phyloP scores from a whole-genome alignment of 2,113 vertebrate species.

The Sigmodon hispidus region DNA sequence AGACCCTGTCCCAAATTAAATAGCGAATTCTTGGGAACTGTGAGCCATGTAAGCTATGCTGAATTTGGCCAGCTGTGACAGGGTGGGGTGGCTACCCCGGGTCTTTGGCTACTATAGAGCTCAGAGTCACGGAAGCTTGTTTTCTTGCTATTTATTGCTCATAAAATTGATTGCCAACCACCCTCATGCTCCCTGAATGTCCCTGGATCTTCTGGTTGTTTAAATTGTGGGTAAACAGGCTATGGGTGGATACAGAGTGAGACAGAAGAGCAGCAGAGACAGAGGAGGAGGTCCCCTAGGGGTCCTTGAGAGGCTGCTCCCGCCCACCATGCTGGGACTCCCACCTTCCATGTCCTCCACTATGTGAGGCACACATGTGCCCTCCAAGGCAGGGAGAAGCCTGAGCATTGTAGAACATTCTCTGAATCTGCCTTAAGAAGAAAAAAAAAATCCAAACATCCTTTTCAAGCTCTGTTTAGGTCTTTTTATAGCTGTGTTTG shows the following conservation, averaged over 20 bases:
- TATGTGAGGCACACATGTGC: too few species aligned
- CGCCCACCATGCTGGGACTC: rapidly evolving
- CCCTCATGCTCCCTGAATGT: not conserved
- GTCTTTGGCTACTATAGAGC: not conserved
- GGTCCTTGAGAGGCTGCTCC: not conserved
- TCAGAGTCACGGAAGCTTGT: not conserved
- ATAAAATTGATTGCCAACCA: not conserved
- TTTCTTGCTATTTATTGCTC: not conserved
- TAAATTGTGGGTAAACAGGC: not conserved
- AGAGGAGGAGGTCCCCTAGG: not conserved
- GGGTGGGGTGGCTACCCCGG: not conserved
- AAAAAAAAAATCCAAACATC: slow-evolving; percentile 17
- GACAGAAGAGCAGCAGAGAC: not conserved
- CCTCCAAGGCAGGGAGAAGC: not conserved
- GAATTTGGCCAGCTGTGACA: not conserved
- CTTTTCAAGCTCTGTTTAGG: slow-evolving; percentile 25
- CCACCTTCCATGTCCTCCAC: not conserved
- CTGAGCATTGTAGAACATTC: not conserved
- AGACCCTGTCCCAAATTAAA: not conserved
- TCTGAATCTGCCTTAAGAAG: not conserved
- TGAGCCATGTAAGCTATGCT: too few species aligned
- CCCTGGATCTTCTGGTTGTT: slow-evolving; percentile 14
- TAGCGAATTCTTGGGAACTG: too few species aligned
- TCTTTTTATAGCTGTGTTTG: slow-evolving; percentile 55
- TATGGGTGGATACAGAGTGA: not conserved